Evolutionary conservation across 2,888 invertebrate species (phyloP).

Genomic region (Lycophotia porphyrea): DNA sequence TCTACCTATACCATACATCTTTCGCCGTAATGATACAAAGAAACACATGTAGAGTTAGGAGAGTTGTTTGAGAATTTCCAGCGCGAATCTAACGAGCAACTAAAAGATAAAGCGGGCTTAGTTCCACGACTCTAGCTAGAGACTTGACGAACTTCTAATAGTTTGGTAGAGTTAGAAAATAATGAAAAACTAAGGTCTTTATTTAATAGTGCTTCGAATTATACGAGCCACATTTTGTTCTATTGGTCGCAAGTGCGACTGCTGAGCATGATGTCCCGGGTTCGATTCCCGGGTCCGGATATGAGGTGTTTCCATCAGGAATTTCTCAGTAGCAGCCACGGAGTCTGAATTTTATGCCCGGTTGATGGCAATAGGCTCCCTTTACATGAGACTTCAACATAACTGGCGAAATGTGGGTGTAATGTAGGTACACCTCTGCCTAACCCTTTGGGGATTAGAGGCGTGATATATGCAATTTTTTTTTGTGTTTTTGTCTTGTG

Average conservation of each 20-base stretch:
- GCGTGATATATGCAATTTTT: background rate
- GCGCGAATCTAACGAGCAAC: conserved; percentile 46
- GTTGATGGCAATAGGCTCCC: background rate
- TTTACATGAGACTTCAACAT: background rate
- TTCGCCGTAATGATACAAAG: conserved; percentile 13
- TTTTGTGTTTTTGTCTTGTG: too few relatives aligned
- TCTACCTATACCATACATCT: background rate
- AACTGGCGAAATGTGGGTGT: too few relatives aligned
- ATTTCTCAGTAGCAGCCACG: background rate
- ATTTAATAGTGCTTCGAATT: background rate
- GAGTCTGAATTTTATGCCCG: background rate
- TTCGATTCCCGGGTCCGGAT: background rate
- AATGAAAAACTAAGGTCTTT: background rate
- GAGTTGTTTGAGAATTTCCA: conserved; percentile 23
- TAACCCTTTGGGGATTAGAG: background rate
- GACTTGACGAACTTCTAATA: conserved; percentile 27
- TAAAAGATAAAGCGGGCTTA: conserved; percentile 47
- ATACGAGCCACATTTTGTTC: background rate
- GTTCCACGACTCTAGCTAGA: conserved; percentile 6
- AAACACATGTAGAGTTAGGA: conserved; percentile 22
- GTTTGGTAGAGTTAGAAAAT: conserved; percentile 18
- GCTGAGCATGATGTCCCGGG: background rate
- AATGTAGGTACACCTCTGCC: background rate
- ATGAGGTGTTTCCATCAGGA: background rate
- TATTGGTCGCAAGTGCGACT: background rate